A percentile compares a stretch with the other conserved stretches of the same genome.
Conservation (phyloP, 2,888 invertebrate species). For the Agrilus mali region DNA sequence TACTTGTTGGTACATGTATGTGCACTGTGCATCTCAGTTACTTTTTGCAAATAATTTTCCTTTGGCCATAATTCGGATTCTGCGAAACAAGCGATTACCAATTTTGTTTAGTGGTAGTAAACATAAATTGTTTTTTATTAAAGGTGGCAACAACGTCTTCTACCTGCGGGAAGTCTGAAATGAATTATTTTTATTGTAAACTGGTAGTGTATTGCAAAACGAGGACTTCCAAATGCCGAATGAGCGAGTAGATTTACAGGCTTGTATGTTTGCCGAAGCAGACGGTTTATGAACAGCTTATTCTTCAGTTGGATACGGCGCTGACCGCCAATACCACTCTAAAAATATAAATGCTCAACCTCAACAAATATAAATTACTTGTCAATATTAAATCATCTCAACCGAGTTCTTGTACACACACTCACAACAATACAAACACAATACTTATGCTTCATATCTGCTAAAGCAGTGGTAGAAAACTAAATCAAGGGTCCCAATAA, state of each 20-base stretch:
- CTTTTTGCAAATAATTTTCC: no score
- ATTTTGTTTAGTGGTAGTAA: no score
- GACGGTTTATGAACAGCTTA: constrained; percentile 13
- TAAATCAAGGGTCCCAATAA: no score
- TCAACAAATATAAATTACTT: constrained; percentile 14
- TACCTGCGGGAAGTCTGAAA: constrained; percentile 10
- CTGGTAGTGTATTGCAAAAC: constrained; percentile 8
- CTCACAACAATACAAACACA: not conserved
- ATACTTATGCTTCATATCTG: not conserved
- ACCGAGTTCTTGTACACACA: not conserved
- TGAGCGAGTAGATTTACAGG: constrained; percentile 13
- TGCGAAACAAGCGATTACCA: no score
- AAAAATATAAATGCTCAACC: constrained; percentile 7
- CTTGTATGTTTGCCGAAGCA: constrained; percentile 14
- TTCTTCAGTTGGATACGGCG: constrained; percentile 9
- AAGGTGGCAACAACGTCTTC: constrained; percentile 9
- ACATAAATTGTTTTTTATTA: constrained; percentile 12
- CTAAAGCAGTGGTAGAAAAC: no score
- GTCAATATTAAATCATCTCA: constrained; percentile 14
- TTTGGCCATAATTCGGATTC: no score
- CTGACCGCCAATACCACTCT: constrained; percentile 9
- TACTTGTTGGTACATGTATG: no score
- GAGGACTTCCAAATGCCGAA: constrained; percentile 13
- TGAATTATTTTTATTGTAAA: constrained; percentile 14
- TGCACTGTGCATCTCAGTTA: no score